Percentiles rank a stretch among this genome's conserved stretches.
These are phyloP conservation scores for Tor tambroides DNA, from an alignment of 2,113 vertebrate species.

Conservation along the genomic window DNA sequence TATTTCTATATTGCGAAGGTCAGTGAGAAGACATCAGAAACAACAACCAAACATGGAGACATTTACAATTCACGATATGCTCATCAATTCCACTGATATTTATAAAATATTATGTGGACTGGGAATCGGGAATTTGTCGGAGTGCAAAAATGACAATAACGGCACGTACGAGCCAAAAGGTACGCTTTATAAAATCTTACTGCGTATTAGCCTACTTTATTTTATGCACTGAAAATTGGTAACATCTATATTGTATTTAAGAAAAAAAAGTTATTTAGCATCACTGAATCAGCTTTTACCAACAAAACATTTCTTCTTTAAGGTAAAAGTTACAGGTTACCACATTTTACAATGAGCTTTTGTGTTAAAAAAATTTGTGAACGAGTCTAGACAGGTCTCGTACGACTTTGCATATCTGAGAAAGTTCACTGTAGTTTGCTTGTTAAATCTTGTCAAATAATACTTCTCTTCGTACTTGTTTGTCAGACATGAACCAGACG, in stretches of 20 bases:
- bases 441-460: not conserved
- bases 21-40: not conserved
- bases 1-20: not conserved
- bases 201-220: not conserved
- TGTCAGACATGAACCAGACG: too few relatives aligned
- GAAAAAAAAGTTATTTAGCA: too few relatives aligned
- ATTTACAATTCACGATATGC: slow-evolving; percentile 70
- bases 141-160: slow-evolving; percentile 65
- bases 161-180: slow-evolving; percentile 65
- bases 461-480: too few relatives aligned
- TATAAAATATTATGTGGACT: slow-evolving; percentile 73
- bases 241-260: too few relatives aligned
- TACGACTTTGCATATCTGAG: not conserved
- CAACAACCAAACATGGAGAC: slow-evolving; percentile 68
- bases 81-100: slow-evolving; percentile 74
- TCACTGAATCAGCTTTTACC: too few relatives aligned
- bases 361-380: not conserved
- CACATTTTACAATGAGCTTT: too few relatives aligned
- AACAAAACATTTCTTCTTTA: too few relatives aligned
- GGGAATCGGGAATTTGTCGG: slow-evolving; percentile 72
- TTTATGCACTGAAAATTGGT: too few relatives aligned
- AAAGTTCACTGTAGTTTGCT: not conserved
- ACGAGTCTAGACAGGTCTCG: not conserved
- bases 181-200: slow-evolving; percentile 49
- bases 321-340: too few relatives aligned